Percentiles rank a stretch among this genome's conserved stretches.
Conservation (phyloP, 2,888 invertebrate genomes). For the Ornithoptera priamus region DNA sequence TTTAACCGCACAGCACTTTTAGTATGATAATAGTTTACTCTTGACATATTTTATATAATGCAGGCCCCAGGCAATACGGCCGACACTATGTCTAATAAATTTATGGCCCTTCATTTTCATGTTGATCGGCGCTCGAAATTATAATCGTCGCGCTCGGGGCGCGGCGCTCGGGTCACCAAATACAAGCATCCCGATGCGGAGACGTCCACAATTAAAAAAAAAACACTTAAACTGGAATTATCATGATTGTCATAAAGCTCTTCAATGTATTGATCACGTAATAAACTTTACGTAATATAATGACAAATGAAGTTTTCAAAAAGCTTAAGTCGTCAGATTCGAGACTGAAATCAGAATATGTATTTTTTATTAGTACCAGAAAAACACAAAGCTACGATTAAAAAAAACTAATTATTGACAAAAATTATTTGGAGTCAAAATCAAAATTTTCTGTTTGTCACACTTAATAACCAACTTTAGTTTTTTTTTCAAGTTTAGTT, state of each 20-base stretch:
- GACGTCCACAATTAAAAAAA: constrained; percentile 19
- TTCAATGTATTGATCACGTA: not conserved
- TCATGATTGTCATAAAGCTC: not conserved
- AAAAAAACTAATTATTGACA: too few relatives aligned
- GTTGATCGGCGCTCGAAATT: constrained; percentile 78
- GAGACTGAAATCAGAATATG: too few relatives aligned
- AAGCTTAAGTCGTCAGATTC: too few relatives aligned
- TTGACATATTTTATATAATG: constrained; percentile 79
- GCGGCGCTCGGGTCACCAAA: constrained; percentile 52
- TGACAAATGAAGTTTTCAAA: too few relatives aligned
- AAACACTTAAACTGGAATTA: not conserved
- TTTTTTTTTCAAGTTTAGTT: too few relatives aligned
- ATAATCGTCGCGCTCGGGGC: constrained; percentile 76
- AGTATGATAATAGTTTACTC: constrained; percentile 77
- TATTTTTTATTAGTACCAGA: too few relatives aligned
- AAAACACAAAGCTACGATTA: too few relatives aligned
- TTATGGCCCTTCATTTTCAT: constrained; percentile 78
- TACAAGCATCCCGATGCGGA: constrained; percentile 13
- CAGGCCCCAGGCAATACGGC: constrained; percentile 67
- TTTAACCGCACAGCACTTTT: constrained; percentile 63
- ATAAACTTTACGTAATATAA: too few relatives aligned
- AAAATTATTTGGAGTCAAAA: too few relatives aligned
- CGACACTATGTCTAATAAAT: constrained; percentile 81
- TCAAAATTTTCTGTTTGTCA: too few relatives aligned
- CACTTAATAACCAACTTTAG: too few relatives aligned